Percentiles rank a stretch among this genome's conserved stretches.
These are phyloP conservation scores for Sorex fumeus DNA, from an alignment of 2,113 vertebrate species.

Conservation along the genomic window DNA sequence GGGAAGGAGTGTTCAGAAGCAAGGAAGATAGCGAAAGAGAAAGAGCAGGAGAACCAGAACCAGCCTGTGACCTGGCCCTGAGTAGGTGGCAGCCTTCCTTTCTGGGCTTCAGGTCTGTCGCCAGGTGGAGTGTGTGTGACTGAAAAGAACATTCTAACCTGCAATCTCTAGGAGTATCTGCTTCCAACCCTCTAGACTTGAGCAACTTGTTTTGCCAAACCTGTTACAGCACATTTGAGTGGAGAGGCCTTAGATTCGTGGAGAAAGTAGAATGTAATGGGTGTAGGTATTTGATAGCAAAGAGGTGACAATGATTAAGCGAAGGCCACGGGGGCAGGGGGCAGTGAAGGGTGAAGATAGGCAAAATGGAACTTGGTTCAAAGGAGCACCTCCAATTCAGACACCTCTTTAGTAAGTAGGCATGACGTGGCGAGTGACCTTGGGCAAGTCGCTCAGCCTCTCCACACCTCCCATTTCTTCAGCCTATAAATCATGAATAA, in stretches of 20 bases:
- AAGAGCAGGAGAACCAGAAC: not conserved
- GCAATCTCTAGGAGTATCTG: not conserved
- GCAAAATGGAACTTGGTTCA: not conserved
- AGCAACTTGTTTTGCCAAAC: not conserved
- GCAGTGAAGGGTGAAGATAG: not conserved
- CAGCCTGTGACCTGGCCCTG: not conserved
- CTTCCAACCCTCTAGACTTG: not conserved
- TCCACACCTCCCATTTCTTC: not conserved
- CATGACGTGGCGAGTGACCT: not conserved
- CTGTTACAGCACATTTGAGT: not conserved
- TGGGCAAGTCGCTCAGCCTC: not conserved
- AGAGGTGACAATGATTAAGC: not conserved
- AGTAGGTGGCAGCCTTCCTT: not conserved
- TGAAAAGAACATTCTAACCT: not conserved
- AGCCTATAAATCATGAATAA: not conserved
- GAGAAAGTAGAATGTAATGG: not conserved
- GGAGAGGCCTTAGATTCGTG: not conserved
- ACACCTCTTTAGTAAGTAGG: slow-evolving; percentile 28
- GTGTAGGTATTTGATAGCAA: not conserved
- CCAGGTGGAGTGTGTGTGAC: not conserved
- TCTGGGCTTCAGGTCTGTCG: not conserved
- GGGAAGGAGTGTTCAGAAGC: not conserved
- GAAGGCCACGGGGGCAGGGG: not conserved
- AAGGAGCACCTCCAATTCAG: not conserved
- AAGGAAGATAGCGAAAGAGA: not conserved